Evolutionary conservation across 2,888 invertebrate genomes (phyloP), one percentile per base, ranked within the genome.

Genomic region (Thereva nobilitata): DNA sequence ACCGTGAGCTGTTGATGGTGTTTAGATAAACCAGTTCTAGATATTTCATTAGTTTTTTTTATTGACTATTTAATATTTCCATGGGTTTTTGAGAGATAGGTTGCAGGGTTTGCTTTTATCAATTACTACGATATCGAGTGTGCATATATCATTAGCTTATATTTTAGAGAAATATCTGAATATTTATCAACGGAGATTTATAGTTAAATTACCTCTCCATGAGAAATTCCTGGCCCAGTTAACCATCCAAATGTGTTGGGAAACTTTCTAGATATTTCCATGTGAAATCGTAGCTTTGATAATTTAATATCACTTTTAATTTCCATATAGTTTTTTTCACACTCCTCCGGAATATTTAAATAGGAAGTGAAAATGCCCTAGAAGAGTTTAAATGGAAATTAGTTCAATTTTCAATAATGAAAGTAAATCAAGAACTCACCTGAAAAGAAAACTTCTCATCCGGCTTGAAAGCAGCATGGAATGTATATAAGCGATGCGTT

Each of bases 161-260:
- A 23, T 23, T 23, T 23, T 23, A 23, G 35, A 12, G 4, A 57
- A 9, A 64, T 8, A 6, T 8, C 40, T 10, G 53, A 9, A 12
- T 52, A 42, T 42, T 50, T 23, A 23, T 34, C 64, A 8, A 38
- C 12, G 10, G 40, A 10, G 63, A 8, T 40, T 57, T 23, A 23
- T 1, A 23, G 23, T 23, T 23, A 73, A 40, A 69, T 75, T 78
- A 93, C 92, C 84, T 90, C 86, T 47, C 91, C 91, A 81, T 87
- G 89, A 72, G 89, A 88, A 72, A 96, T 86, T 6, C 93, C 94
- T 37, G 89, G 87, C 73, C 90, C 92, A 12, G 91, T 92, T 74
- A 95, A 83, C 95, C 95, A 96, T 0, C 91, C 93, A 83, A 94
- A 92, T 3, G 87, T 86, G 74, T 87, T 89, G 0, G 95, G 94